Evolutionary conservation across 2,113 vertebrate species (phyloP), one percentile per base, ranked within the genome.

Genomic region (Danionella cerebrum): DNA sequence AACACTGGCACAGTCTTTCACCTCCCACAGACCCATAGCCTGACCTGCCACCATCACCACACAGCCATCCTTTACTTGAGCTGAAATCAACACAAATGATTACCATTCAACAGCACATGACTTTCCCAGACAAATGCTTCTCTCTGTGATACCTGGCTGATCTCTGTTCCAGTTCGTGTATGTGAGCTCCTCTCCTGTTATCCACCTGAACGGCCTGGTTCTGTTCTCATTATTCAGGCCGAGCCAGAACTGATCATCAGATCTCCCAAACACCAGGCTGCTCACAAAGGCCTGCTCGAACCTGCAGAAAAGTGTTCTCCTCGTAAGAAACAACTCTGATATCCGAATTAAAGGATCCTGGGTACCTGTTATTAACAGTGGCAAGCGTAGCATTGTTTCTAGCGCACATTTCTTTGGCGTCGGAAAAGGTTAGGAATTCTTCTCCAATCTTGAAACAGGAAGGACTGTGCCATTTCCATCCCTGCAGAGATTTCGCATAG

Each of bases 381-480:
- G 93, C 87, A 21, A 98, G 87, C 0, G 89, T 84, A 6, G 94
- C 87, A 24, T 84, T 76, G 0, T 90, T 83, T 45, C 84, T 85
- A 0, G 86, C 88, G 29, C 96, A 98, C 0, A 75, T 84, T 72
- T 85, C 92, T 72, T 83, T 90, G 51, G 94, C 96, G 0, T 91
- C 90, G 0, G 85, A 83, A 65, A 94, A 98, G 22, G 85, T 75
- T 48, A 89, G 76, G 0, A 82, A 84, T 72, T 95, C 92, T 72
- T 97, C 93, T 0, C 91, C 91, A 38, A 97, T 86, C 90, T 90
- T 94, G 79, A 93, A 98, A 84, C 96, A 98, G 11, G 94, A 90
- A 6, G 96, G 92, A 82, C 90, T 95, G 82, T 98, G 95, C 94
- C 94, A 98, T 33, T 91, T 97, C 96, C 96, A 98, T 60, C 94